Evolutionary conservation across 1,140 invertebrate genomes (phyloP), one percentile per base, ranked within the genome.

Genomic region (Aphis craccivora): DNA sequence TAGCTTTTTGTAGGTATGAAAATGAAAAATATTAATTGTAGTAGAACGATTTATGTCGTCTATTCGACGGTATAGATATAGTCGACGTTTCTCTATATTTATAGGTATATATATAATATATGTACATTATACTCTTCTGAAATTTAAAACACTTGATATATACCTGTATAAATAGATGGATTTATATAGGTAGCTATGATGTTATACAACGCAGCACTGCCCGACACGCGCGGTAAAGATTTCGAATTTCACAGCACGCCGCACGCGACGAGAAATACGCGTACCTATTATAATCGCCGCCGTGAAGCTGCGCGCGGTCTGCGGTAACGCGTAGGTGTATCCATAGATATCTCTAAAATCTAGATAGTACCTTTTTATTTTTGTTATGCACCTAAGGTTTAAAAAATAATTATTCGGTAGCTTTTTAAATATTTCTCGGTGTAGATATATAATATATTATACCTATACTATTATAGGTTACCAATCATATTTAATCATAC

Each of bases 221-320:
- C n/a, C n/a, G 60, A 76, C 60, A 76, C 60, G 60, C 60, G 60
- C 60, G 60, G n/a, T 35, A 76, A 76, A 76, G n/a, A 76, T 76
- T 76, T 76, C 60, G 30, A 76, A 76, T 76, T 76, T 76, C 60
- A 76, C 60, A 76, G 60, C 60, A n/a, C 60, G 60, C 60, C 60
- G 60, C 60, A 76, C 60, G 60, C 60, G 60, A 76, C 60, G 60
- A 76, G 60, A 76, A 76, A 76, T 20, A 18, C 60, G 60, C 60
- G 14, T 18, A n/a, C n/a, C n/a, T n/a, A 76, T 76, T n/a, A 76
- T 76, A 76, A 76, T n/a, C 60, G 60, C 60, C 60, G 60, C 5
- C 18, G 60, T 2, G 14, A n/a, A n/a, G 9, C 60, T 18, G 30
- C 30, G 30, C 30, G 48, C 4, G 30, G n/a, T 51, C 60, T 76